These are phyloP conservation scores for Serranus cabrilla DNA, from an alignment of 2,797 vertebrate genomes.

Conservation along the genomic window DNA sequence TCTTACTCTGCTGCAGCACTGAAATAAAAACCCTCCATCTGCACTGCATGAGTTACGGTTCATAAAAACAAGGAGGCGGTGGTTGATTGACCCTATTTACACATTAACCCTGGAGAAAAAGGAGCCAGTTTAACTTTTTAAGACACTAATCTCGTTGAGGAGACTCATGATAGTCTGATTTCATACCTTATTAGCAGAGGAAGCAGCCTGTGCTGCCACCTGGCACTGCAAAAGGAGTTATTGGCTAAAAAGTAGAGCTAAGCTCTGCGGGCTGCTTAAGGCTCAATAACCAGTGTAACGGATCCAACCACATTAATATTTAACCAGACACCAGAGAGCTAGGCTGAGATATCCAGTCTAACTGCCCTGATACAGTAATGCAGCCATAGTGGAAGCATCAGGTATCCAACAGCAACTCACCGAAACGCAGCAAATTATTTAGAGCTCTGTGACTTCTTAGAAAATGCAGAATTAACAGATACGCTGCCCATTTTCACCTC, in stretches of 20 bases:
- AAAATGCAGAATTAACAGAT: constrained; percentile 36
- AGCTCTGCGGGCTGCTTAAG: constrained; percentile 67
- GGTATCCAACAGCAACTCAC: constrained; percentile 64
- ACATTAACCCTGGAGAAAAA: constrained; percentile 48
- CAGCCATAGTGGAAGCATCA: constrained; percentile 68
- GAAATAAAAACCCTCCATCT: constrained; percentile 18
- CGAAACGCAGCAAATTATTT: constrained; percentile 59
- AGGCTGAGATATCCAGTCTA: constrained; percentile 75
- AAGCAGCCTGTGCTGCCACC: constrained; percentile 50
- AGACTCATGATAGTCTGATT: constrained; percentile 59
- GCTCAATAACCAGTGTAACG: constrained; percentile 78
- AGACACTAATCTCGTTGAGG: constrained; percentile 39
- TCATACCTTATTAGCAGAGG: constrained; percentile 65
- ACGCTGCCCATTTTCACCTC: constrained; percentile 24
- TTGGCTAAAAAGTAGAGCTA: constrained; percentile 67
- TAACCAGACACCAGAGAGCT: constrained; percentile 82
- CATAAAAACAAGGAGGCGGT: constrained; percentile 36
- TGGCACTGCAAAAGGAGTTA: constrained; percentile 63
- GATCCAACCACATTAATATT: constrained; percentile 86
- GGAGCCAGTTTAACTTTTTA: constrained; percentile 15
- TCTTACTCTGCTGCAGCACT: constrained; percentile 19
- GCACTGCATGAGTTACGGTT: background rate
- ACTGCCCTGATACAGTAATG: constrained; percentile 68
- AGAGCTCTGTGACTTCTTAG: constrained; percentile 37
- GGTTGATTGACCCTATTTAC: constrained; percentile 57